Percentiles rank a stretch among this genome's conserved stretches.
Conservation (phyloP, 2,113 vertebrate genomes). For the Dasyornis broadbenti region DNA sequence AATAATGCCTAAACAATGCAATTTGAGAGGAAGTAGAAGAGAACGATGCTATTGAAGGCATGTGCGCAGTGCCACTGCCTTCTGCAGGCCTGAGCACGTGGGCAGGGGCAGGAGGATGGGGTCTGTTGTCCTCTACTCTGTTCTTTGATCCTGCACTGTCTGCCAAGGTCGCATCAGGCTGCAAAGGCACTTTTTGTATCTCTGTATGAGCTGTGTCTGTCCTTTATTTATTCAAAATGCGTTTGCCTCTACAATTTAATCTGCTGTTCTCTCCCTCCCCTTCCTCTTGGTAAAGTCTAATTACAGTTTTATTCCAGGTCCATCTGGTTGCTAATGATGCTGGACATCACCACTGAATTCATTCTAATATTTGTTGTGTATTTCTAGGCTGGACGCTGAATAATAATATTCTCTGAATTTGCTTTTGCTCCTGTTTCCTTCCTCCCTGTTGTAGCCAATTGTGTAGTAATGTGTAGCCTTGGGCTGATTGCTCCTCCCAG, state of each 20-base stretch:
- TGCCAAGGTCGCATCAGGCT: not conserved
- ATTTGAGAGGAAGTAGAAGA: not conserved
- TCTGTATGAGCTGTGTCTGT: slow-evolving; percentile 23
- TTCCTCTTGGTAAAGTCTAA: slow-evolving; percentile 33
- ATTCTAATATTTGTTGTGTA: slow-evolving; percentile 52
- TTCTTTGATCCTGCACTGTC: slow-evolving; percentile 1
- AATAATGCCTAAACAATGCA: not conserved
- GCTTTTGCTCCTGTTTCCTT: slow-evolving; percentile 57
- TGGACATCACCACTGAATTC: slow-evolving; percentile 39
- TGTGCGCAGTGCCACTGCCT: not conserved
- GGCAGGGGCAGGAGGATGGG: slow-evolving; percentile 51
- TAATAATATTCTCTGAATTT: slow-evolving; percentile 52
- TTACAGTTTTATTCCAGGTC: slow-evolving; percentile 74
- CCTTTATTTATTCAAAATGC: slow-evolving; percentile 29
- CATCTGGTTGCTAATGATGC: slow-evolving; percentile 54
- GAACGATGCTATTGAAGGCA: not conserved
- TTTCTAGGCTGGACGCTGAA: slow-evolving; percentile 65
- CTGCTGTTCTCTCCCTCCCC: slow-evolving; percentile 44
- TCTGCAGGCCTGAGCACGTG: not conserved
- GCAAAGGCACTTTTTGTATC: slow-evolving; percentile 16
- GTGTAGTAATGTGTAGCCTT: not conserved
- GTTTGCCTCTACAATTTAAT: slow-evolving; percentile 40
- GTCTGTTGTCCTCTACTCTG: not conserved
- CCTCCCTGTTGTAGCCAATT: slow-evolving; percentile 34
- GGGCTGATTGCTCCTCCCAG: not conserved